phyloP scores from a whole-genome alignment of 2,797 vertebrate genomes.

The Falco peregrinus region DNA sequence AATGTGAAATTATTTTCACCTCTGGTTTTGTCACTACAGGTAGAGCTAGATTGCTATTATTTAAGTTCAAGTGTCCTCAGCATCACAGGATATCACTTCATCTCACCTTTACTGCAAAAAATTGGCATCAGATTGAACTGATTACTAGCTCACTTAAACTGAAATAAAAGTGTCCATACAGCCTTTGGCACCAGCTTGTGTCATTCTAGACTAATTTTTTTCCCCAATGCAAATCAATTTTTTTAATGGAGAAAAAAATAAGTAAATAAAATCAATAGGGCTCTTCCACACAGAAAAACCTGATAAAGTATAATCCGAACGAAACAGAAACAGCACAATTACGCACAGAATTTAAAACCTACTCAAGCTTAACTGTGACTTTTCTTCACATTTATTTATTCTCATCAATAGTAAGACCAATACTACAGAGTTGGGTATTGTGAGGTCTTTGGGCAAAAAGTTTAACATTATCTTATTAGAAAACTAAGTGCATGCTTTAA shows the following conservation, averaged over 20 bases:
- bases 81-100: neutral
- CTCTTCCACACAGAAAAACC: neutral
- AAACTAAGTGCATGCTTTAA: neutral
- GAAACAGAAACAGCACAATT: neutral
- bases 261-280: neutral
- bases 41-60: neutral
- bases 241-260: neutral
- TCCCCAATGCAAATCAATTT: rapidly evolving
- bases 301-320: neutral
- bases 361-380: neutral
- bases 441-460: neutral
- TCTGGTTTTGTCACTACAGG: neutral
- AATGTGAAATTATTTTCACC: neutral
- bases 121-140: neutral
- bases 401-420: neutral
- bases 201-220: neutral
- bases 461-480: neutral
- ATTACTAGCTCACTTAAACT: neutral
- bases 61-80: neutral
- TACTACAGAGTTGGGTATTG: neutral
- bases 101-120: neutral
- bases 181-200: neutral
- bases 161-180: neutral
- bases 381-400: neutral
- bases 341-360: neutral